Evolutionary conservation across 2,797 vertebrate species (phyloP).

Genomic region (Enteromius unitaeniatus): DNA sequence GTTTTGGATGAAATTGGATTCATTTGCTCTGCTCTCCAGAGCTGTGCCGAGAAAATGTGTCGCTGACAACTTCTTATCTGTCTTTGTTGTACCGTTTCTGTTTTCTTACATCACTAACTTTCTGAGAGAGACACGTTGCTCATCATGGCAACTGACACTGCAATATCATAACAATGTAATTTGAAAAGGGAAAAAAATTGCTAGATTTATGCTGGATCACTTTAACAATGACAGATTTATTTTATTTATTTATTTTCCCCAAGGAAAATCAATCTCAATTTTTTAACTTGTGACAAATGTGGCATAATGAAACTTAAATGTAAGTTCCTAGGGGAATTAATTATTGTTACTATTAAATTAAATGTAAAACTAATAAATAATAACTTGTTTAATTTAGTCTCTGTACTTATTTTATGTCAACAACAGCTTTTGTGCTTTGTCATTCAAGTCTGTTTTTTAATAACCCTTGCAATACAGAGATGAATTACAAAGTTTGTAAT

Average conservation of each 20-base stretch:
- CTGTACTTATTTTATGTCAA: background rate
- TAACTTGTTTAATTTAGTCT: background rate
- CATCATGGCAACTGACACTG: conserved; percentile 73
- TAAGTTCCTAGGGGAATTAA: background rate
- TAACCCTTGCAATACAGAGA: background rate
- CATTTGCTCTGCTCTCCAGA: conserved; percentile 55
- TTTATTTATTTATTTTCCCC: conserved; percentile 58
- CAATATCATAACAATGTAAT: conserved; percentile 72
- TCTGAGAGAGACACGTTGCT: conserved; percentile 63
- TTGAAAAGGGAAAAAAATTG: conserved; percentile 66
- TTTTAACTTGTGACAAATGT: conserved; percentile 73
- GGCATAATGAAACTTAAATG: conserved; percentile 74
- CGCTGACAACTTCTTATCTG: conserved; percentile 61
- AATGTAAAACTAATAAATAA: background rate
- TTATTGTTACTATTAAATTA: background rate
- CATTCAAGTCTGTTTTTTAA: background rate
- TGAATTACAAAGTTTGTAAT: background rate
- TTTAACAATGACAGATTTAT: conserved; percentile 73
- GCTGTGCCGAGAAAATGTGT: conserved; percentile 46
- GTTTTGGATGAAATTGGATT: conserved; percentile 60
- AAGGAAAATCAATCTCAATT: conserved; percentile 75
- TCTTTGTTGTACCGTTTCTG: conserved; percentile 48
- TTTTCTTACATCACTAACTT: conserved; percentile 61
- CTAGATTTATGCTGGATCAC: conserved; percentile 65
- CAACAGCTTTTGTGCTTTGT: background rate